A percentile compares a stretch with the other conserved stretches of the same genome.
Conservation (phyloP, 2,113 vertebrate species). For the Lophotis ruficrista region DNA sequence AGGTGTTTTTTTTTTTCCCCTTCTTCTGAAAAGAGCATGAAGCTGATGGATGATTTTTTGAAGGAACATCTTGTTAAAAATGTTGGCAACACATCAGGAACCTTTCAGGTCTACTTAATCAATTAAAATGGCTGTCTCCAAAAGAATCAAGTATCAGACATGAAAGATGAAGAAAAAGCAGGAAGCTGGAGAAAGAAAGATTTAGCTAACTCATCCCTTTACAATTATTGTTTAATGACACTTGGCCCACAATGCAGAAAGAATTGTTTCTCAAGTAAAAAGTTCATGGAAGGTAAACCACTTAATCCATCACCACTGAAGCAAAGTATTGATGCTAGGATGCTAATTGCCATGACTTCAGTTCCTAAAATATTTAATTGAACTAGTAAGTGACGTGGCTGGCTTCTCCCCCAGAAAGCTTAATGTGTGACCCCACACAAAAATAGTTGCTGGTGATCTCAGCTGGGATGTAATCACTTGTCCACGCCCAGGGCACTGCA, state of each 20-base stretch:
- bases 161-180: constrained; percentile 5
- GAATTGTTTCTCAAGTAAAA: background rate
- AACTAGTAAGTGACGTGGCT: background rate
- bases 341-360: background rate
- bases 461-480: background rate
- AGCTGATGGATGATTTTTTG: background rate
- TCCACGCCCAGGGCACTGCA: background rate
- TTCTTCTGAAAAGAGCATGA: background rate
- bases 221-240: background rate
- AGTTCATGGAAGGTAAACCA: constrained; percentile 1
- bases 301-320: background rate
- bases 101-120: background rate
- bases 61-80: constrained; percentile 2
- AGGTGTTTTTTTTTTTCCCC: background rate
- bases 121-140: background rate
- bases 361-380: background rate
- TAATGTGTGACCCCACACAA: no score
- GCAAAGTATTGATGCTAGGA: background rate
- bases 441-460: background rate
- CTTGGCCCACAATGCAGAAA: background rate
- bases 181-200: background rate
- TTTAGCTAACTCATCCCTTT: constrained; percentile 1
- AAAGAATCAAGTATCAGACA: constrained; percentile 14
- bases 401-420: background rate
- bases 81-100: background rate